Percentiles rank a stretch among this genome's conserved stretches.
Evolutionary conservation across 2,113 vertebrate species (phyloP).

Genomic region (Ptyas mucosa): DNA sequence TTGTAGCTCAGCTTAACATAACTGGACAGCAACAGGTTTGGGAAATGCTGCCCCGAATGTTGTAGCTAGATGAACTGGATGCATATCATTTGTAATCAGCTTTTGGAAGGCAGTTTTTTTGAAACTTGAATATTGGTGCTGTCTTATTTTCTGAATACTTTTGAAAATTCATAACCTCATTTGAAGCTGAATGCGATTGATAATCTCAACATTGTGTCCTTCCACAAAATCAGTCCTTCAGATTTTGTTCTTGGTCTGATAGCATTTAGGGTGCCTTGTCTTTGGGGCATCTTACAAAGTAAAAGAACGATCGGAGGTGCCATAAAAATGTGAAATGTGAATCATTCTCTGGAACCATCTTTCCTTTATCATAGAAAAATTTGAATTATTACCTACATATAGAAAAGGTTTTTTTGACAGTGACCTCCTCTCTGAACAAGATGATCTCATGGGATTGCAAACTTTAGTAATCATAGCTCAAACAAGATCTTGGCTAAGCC

Average conservation of each 20-base stretch:
- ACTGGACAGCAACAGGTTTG: neutral
- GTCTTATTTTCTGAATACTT: constrained; percentile 53
- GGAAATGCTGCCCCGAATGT: neutral
- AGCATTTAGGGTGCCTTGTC: neutral
- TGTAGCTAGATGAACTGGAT: constrained; percentile 41
- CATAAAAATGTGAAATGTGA: neutral
- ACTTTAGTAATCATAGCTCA: neutral
- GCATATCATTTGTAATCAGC: constrained; percentile 34
- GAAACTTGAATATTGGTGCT: constrained; percentile 54
- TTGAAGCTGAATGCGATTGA: constrained; percentile 52
- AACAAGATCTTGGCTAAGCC: neutral
- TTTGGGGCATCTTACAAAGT: constrained; percentile 7
- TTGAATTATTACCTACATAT: neutral
- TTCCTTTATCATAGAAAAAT: neutral
- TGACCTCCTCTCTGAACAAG: neutral
- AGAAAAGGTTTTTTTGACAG: constrained; percentile 19
- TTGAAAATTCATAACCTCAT: constrained; percentile 33
- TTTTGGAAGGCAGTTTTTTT: constrained; percentile 46
- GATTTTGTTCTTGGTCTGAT: constrained; percentile 20
- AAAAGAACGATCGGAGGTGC: neutral
- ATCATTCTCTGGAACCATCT: neutral
- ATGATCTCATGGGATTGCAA: neutral
- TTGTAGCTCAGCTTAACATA: neutral
- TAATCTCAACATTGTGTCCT: constrained; percentile 29
- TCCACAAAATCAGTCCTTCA: constrained; percentile 42